Evolutionary conservation across 2,113 vertebrate species (phyloP), one percentile per base, ranked within the genome.

Genomic region (Myocastor coypus): DNA sequence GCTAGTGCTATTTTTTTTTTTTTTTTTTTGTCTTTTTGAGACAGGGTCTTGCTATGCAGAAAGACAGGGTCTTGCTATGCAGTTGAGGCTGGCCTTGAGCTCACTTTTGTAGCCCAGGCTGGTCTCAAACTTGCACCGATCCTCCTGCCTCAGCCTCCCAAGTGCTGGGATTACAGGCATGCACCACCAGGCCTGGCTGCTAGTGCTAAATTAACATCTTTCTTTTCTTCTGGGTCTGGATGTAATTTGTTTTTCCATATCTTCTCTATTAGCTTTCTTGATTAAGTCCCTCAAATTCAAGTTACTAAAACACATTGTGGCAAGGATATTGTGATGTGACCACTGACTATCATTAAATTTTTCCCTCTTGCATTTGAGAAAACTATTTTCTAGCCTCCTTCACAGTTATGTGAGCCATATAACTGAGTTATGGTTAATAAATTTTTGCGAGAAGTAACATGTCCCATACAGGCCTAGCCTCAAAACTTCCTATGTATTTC

Each of bases 211-310:
- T 92, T 57, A 85, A 59, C 14, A 69, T n/a, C 32, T 93, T 32
- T 95, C 52, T 92, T 95, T 90, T 37, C 32, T 83, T 63, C 37
- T 93, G 7, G 42, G 55, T 52, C 63, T 92, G n/a, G 22, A 82
- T 85, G 2, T 59, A 92, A 91, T 75, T 78, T 57, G 32, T 57
- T 46, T 63, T 81, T 28, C 64, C 2, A 55, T 16, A 37, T 30
- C 13, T 92, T 93, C 93, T 82, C 68, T 57, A 86, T 61, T 73
- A 94, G 71, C 3, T 19, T 86, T 93, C 37, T 55, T 87, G 28
- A 96, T 64, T 92, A 84, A 85, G 40, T 73, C 9, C 68, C 89
- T 96, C 92, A 96, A 91, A 85, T 93, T 92, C 46, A 93, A 93
- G 34, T 84, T 81, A 93, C 28, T 95, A 80, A 97, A 84, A 57